phyloP scores from a whole-genome alignment of 92 coral and sea anemone species.

The Umimayanthus kanabou region DNA sequence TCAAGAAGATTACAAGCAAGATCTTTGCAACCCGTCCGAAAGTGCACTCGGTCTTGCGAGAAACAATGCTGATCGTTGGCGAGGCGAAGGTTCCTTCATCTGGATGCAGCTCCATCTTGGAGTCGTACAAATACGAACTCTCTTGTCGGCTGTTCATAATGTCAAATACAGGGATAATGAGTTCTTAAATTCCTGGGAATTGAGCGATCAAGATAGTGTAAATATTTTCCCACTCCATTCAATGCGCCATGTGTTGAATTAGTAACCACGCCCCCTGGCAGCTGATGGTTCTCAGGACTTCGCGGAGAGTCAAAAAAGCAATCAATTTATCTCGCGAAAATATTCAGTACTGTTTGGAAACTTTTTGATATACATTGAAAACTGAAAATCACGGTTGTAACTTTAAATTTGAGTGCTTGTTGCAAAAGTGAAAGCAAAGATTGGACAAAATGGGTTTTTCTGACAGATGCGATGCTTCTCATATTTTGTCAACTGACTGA shows the following conservation, averaged over 20 bases:
- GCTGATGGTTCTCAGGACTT: constrained; percentile 44
- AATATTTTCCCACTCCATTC: neutral
- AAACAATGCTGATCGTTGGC: constrained; percentile 50
- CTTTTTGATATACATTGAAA: neutral
- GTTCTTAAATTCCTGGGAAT: constrained; percentile 29
- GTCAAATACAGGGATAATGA: constrained; percentile 33
- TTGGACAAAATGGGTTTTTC: neutral
- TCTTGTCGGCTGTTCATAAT: constrained; percentile 52
- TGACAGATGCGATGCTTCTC: constrained; percentile 14
- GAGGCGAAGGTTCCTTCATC: constrained; percentile 72
- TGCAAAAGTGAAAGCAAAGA: neutral
- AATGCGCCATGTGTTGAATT: constrained; percentile 21
- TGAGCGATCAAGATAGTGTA: constrained; percentile 26
- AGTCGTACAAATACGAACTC: constrained; percentile 73
- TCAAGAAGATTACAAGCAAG: constrained; percentile 53
- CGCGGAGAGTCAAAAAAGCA: neutral
- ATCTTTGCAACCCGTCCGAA: constrained; percentile 46
- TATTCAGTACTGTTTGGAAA: neutral
- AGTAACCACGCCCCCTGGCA: constrained; percentile 44
- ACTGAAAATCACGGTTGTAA: neutral
- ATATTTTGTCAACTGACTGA: neutral
- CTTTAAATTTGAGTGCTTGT: neutral
- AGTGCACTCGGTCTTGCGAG: constrained; percentile 38
- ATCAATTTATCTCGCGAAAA: neutral
- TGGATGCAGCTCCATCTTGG: constrained; percentile 87